Percentiles rank a stretch among this genome's conserved stretches.
Conservation (phyloP, 1,140 invertebrate genomes). For the Bombus terrestris region DNA sequence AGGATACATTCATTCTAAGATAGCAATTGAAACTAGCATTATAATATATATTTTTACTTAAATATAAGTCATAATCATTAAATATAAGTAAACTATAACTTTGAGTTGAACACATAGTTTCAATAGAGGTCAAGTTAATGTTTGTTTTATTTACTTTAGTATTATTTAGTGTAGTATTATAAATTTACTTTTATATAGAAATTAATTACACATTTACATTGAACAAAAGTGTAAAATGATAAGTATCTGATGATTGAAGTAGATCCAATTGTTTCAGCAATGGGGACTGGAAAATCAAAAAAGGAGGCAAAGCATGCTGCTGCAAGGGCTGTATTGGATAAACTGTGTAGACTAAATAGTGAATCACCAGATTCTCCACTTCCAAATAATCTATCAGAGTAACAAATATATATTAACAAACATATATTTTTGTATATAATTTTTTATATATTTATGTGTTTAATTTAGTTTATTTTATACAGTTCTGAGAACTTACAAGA, state of each 20-base stretch:
- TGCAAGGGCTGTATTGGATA: conserved; percentile 93
- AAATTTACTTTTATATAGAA: not conserved
- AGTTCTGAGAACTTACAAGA: conserved; percentile 79
- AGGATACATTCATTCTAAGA: not conserved
- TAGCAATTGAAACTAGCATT: not conserved
- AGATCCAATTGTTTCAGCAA: conserved; percentile 85
- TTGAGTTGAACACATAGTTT: not conserved
- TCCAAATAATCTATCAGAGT: conserved; percentile 78
- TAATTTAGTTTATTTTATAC: conserved; percentile 2
- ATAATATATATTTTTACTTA: not conserved
- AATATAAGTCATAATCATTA: not conserved
- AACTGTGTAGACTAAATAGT: conserved; percentile 83
- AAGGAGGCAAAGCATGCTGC: conserved; percentile 98
- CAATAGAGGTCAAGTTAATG: not conserved
- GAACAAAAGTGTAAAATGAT: conserved; percentile 23
- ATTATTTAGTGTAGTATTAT: not conserved
- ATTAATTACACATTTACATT: not conserved
- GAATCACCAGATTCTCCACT: conserved; percentile 77
- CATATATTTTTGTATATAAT: conserved; percentile 2
- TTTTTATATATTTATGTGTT: not conserved
- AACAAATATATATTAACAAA: conserved; percentile 57
- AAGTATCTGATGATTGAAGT: conserved; percentile 75
- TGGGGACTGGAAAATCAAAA: conserved; percentile 96
- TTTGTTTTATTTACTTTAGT: not conserved
- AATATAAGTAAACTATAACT: not conserved